Evolutionary conservation across 2,888 invertebrate species (phyloP).

Genomic region (Apamea monoglypha): DNA sequence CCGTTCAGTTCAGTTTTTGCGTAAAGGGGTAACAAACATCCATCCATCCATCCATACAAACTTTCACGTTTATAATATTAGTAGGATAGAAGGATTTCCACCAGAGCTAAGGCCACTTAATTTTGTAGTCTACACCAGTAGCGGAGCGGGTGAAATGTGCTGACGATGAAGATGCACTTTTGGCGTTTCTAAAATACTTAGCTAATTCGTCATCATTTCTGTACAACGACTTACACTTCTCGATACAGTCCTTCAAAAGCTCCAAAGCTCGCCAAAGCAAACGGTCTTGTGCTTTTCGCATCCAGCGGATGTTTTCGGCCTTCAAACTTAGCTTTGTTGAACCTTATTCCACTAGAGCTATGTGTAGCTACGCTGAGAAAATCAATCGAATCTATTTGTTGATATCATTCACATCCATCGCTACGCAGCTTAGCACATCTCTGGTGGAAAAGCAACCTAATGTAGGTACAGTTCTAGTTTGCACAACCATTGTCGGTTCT

Average conservation of each 20-base stretch:
- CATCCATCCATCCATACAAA: no score
- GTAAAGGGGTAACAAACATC: no score
- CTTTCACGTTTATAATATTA: no score
- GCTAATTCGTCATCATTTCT: background rate
- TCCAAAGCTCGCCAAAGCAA: background rate
- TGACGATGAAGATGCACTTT: background rate
- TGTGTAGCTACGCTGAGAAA: background rate
- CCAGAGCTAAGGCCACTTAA: background rate
- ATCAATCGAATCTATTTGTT: background rate
- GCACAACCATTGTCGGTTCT: slow-evolving; percentile 12
- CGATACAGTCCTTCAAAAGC: background rate
- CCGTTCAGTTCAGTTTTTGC: no score
- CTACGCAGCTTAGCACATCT: background rate
- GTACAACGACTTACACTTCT: no score
- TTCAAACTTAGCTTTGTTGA: background rate
- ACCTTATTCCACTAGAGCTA: background rate
- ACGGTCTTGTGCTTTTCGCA: background rate
- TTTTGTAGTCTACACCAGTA: no score
- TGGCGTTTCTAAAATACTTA: background rate
- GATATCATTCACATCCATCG: background rate
- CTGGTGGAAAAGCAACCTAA: background rate
- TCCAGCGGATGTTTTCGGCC: background rate
- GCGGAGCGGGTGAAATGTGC: background rate
- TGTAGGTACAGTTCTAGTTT: slow-evolving; percentile 50
- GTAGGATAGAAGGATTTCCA: no score